Evolutionary conservation across 2,888 invertebrate species (phyloP).

Genomic region (Lasioglossum lativentre): DNA sequence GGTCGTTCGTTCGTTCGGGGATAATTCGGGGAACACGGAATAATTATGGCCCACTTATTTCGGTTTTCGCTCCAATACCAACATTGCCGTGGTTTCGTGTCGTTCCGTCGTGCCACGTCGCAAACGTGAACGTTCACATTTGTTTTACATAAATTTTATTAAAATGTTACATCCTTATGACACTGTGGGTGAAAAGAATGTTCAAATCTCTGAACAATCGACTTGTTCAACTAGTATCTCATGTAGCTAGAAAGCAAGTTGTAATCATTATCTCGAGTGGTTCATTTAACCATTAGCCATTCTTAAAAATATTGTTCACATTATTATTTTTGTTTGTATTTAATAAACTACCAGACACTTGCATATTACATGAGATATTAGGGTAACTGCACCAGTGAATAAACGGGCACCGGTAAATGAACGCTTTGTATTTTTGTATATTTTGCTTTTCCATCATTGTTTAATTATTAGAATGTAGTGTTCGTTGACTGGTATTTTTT

Average conservation of each 20-base stretch:
- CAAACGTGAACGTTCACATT: background rate
- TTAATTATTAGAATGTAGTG: no score
- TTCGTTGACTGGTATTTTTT: no score
- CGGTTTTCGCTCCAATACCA: constrained; percentile 44
- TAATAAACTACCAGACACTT: no score
- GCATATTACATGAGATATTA: no score
- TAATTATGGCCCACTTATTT: constrained; percentile 55
- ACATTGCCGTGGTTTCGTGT: background rate
- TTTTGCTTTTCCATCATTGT: no score
- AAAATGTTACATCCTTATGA: background rate
- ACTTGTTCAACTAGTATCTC: background rate
- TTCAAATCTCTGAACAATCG: background rate
- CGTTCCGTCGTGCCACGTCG: background rate
- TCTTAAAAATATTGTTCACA: no score
- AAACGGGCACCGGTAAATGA: no score
- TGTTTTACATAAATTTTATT: background rate
- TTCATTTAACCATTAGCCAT: no score
- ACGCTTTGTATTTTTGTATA: no score
- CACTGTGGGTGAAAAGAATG: no score
- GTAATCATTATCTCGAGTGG: background rate
- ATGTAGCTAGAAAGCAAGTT: background rate
- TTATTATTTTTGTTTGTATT: no score
- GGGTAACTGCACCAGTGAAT: no score
- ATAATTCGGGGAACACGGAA: constrained; percentile 35
- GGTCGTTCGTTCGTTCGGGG: constrained; percentile 49